phyloP scores from a whole-genome alignment of 2,888 invertebrate genomes.

The Agonopterix alstromeriana region DNA sequence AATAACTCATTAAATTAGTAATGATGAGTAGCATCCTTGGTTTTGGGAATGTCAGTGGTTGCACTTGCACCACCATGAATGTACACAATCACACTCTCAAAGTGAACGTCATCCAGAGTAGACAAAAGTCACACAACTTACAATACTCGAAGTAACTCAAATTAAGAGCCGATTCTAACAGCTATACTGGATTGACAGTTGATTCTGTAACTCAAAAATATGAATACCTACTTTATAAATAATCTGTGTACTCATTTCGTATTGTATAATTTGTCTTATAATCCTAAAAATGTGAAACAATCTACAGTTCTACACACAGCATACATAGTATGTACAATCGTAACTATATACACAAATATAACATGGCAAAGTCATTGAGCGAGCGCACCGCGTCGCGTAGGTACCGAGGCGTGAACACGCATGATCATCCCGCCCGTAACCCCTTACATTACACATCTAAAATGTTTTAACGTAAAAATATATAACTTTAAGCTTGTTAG shows the following conservation, averaged over 20 bases:
- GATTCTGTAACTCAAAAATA: constrained; percentile 16
- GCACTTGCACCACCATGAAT: constrained; percentile 7
- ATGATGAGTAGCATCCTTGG: too few species aligned
- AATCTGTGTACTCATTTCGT: constrained; percentile 41
- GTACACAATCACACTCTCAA: constrained; percentile 28
- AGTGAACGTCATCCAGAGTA: constrained; percentile 7
- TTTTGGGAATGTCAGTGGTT: too few species aligned
- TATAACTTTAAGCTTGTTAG: constrained; percentile 12
- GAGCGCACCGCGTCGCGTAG: constrained; percentile 15
- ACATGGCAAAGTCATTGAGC: constrained; percentile 45
- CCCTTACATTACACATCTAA: constrained; percentile 10
- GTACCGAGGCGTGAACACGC: constrained; percentile 27
- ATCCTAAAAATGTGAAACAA: constrained; percentile 57
- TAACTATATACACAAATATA: constrained; percentile 65
- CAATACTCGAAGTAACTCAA: not conserved
- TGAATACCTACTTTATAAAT: constrained; percentile 13
- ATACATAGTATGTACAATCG: constrained; percentile 72
- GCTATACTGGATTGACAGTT: too few species aligned
- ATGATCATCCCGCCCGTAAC: constrained; percentile 11
- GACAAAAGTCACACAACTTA: not conserved
- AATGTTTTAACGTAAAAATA: constrained; percentile 13
- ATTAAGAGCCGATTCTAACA: too few species aligned
- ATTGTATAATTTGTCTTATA: constrained; percentile 51
- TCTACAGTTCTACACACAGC: constrained; percentile 66
- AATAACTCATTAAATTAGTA: too few species aligned